Conservation (phyloP, 2,113 vertebrate species). For the Strix aluco region DNA sequence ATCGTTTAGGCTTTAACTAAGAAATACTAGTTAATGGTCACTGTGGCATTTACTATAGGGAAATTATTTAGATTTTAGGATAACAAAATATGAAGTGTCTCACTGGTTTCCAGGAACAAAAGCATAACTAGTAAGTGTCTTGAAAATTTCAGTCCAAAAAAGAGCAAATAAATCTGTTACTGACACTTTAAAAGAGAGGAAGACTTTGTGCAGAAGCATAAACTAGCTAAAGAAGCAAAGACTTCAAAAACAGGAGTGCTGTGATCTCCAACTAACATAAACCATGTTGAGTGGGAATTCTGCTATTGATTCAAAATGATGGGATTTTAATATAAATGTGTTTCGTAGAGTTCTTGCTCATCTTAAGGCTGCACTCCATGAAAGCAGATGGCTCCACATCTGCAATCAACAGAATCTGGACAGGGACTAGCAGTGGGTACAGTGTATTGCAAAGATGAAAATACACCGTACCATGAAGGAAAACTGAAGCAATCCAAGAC, state of each 20-base stretch:
- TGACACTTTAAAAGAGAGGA: neutral
- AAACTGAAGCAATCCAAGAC: neutral
- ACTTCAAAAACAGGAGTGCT: neutral
- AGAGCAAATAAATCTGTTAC: neutral
- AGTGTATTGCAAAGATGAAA: neutral
- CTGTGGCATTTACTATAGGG: neutral
- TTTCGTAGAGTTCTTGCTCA: neutral
- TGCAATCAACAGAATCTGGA: neutral
- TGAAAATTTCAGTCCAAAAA: neutral
- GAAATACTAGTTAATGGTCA: neutral
- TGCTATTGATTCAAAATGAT: neutral
- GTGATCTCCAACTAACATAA: neutral
- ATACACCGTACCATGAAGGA: rapidly evolving
- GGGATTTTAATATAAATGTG: neutral
- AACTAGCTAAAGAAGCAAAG: neutral
- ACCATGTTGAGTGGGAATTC: neutral
- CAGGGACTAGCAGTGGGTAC: neutral
- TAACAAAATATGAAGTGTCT: neutral
- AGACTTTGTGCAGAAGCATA: neutral
- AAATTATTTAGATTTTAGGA: neutral
- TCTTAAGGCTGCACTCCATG: rapidly evolving
- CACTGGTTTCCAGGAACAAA: neutral
- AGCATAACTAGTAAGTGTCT: neutral
- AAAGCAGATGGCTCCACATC: neutral
- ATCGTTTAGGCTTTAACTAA: neutral